A percentile compares a stretch with the other conserved stretches of the same genome.
Conservation (phyloP, 2,113 vertebrate species). For the Galemys pyrenaicus region DNA sequence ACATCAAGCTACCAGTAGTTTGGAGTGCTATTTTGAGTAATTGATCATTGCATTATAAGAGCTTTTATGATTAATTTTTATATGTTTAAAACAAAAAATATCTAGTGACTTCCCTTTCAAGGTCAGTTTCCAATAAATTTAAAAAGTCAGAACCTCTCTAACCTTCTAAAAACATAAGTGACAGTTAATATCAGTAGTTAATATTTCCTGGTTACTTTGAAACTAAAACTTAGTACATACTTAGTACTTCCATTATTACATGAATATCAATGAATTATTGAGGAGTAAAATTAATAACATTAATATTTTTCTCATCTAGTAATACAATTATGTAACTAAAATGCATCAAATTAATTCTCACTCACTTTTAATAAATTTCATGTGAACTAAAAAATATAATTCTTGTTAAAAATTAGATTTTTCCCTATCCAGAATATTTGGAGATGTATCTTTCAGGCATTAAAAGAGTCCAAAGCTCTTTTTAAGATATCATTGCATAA, state of each 20-base stretch:
- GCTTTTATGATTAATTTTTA: neutral
- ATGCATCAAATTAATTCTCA: slow-evolving; percentile 6
- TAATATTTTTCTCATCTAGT: slow-evolving; percentile 38
- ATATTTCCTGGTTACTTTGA: slow-evolving; percentile 13
- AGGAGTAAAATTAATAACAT: slow-evolving; percentile 13
- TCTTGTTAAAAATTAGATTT: neutral
- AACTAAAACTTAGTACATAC: neutral
- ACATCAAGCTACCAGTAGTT: neutral
- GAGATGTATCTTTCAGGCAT: neutral
- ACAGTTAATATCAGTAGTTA: neutral
- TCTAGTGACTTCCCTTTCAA: slow-evolving; percentile 18
- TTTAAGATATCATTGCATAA: neutral
- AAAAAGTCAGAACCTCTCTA: neutral
- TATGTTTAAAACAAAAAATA: neutral
- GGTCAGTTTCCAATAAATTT: neutral
- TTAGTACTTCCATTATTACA: neutral
- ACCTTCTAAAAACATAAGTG: neutral
- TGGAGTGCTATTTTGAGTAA: neutral
- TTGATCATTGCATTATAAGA: neutral
- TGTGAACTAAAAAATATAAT: neutral
- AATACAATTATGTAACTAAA: neutral
- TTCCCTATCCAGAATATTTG: neutral
- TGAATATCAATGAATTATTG: slow-evolving; percentile 32
- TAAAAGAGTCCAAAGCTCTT: neutral
- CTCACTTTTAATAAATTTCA: slow-evolving; percentile 14